Evolutionary conservation across 23 tunicate species (phyloP).

Genomic region (Styela plicata): DNA sequence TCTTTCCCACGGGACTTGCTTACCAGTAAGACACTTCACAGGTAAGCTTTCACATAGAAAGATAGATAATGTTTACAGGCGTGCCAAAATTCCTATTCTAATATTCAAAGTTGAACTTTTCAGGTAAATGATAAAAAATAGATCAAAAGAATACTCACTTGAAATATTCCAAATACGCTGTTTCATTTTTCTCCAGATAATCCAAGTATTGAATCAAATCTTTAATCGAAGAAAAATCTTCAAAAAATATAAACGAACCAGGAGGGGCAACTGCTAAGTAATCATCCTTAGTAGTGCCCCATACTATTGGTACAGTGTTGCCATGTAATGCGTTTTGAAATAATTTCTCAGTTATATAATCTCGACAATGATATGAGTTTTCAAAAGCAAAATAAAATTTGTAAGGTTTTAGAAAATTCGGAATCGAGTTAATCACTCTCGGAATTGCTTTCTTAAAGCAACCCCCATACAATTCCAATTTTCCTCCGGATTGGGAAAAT

Average conservation of each 20-base stretch:
- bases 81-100: too few relatives aligned
- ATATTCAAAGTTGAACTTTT: too few relatives aligned
- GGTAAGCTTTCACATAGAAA: too few relatives aligned
- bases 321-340: background rate
- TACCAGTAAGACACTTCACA: too few relatives aligned
- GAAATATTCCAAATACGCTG: background rate
- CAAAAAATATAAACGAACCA: background rate
- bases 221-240: background rate
- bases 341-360: constrained; percentile 22
- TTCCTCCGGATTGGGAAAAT: background rate
- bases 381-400: constrained; percentile 39
- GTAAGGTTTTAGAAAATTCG: background rate
- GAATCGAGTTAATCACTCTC: background rate
- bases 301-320: constrained; percentile 11
- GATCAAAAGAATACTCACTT: too few relatives aligned
- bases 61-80: too few relatives aligned
- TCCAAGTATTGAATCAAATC: background rate
- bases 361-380: constrained; percentile 22
- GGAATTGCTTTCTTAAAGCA: background rate
- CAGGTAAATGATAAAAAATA: too few relatives aligned
- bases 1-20: too few relatives aligned
- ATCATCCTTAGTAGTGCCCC: background rate
- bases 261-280: background rate
- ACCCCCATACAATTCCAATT: background rate
- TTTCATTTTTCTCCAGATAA: constrained; percentile 1